A percentile compares a stretch with the other conserved stretches of the same genome.
Conservation (phyloP, 2,797 vertebrate genomes). For the Enteromius mattozi region DNA sequence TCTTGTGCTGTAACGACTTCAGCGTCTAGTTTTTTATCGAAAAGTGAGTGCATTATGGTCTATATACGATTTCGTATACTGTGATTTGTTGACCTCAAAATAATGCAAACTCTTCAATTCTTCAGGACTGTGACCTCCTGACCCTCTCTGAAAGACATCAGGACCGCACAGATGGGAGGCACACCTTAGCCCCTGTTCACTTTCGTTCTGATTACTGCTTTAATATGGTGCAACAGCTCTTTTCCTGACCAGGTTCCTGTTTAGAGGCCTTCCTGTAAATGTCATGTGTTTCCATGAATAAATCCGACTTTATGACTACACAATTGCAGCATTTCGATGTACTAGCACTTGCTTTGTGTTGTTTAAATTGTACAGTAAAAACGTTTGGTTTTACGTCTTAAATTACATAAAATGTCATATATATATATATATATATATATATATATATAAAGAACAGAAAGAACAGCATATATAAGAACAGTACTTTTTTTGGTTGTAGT, state of each 20-base stretch:
- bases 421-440: neutral
- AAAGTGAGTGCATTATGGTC: neutral
- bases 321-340: slow-evolving; percentile 25
- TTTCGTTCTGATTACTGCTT: slow-evolving; percentile 45
- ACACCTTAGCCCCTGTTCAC: slow-evolving; percentile 42
- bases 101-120: neutral
- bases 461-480: neutral
- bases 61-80: neutral
- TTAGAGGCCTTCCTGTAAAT: slow-evolving; percentile 51
- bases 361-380: neutral
- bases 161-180: slow-evolving; percentile 27
- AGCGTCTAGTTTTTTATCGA: neutral
- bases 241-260: slow-evolving; percentile 53
- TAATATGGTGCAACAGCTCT: slow-evolving; percentile 43
- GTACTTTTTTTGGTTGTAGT: neutral
- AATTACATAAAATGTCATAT: neutral
- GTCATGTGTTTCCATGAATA: slow-evolving; percentile 48
- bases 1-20: neutral
- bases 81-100: slow-evolving; percentile 28
- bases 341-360: neutral
- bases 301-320: slow-evolving; percentile 38
- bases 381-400: neutral
- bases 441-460: too few relatives aligned
- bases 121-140: slow-evolving; percentile 32
- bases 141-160: slow-evolving; percentile 34